These are phyloP conservation scores for Podarcis raffonei DNA, from an alignment of 2,113 vertebrate genomes.

Conservation along the genomic window DNA sequence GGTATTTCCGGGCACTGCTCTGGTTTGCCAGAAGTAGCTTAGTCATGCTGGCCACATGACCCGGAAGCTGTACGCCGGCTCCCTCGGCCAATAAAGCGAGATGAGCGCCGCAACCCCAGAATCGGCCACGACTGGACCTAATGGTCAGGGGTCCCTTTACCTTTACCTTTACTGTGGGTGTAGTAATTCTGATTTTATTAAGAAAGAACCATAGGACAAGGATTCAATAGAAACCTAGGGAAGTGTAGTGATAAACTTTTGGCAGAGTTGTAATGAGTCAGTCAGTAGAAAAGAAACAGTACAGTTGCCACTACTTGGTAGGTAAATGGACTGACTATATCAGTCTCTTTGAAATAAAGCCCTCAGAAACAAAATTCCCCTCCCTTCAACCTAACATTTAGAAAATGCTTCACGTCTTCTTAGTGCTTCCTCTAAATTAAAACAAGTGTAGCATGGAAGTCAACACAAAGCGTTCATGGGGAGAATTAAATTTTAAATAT, in stretches of 20 bases:
- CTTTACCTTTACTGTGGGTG: too few relatives aligned
- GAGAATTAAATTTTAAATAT: slow-evolving; percentile 20
- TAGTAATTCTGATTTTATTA: not conserved
- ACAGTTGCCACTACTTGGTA: not conserved
- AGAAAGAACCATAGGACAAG: not conserved
- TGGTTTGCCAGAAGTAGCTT: too few relatives aligned
- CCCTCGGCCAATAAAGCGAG: too few relatives aligned
- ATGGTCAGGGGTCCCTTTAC: too few relatives aligned
- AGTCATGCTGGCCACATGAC: too few relatives aligned
- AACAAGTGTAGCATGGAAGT: not conserved
- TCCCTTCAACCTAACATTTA: not conserved
- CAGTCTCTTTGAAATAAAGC: not conserved
- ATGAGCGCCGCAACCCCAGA: too few relatives aligned
- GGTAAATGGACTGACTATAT: not conserved
- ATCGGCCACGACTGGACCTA: too few relatives aligned
- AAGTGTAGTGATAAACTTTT: not conserved
- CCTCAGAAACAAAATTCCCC: too few relatives aligned
- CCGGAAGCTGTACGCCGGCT: too few relatives aligned
- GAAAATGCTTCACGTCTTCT: not conserved
- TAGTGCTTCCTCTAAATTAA: not conserved
- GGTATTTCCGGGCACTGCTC: too few relatives aligned
- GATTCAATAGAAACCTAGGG: not conserved
- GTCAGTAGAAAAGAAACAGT: not conserved
- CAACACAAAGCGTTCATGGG: not conserved
- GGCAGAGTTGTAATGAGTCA: not conserved